A percentile compares a stretch with the other conserved stretches of the same genome.
phyloP scores from a whole-genome alignment of 2,888 invertebrate species.

The Prenolepis imparis region DNA sequence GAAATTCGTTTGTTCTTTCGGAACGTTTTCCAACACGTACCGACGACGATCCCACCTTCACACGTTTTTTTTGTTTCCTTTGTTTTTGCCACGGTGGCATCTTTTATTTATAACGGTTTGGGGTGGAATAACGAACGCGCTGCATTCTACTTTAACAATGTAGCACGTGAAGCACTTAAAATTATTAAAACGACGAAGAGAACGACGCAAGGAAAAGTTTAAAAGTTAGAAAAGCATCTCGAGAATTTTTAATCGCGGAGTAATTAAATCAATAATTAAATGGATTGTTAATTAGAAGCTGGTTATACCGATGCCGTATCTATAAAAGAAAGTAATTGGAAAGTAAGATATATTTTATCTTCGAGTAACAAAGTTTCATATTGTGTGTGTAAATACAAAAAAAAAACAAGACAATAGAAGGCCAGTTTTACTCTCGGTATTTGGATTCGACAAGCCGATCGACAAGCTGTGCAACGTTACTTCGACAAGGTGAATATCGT shows the following conservation, averaged over 20 bases:
- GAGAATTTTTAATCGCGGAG: conserved; percentile 10
- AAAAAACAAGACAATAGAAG: not conserved
- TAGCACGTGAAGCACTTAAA: conserved; percentile 25
- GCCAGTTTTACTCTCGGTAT: not conserved
- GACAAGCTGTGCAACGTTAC: not conserved
- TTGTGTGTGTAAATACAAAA: not conserved
- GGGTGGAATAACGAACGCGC: conserved; percentile 20
- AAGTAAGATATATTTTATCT: not conserved
- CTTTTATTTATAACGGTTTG: conserved; percentile 21
- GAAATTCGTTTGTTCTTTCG: conserved; percentile 39
- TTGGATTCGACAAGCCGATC: not conserved
- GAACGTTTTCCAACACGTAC: not conserved
- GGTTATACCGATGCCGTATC: not conserved
- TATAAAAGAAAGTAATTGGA: conserved; percentile 10
- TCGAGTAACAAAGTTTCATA: not conserved
- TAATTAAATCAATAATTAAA: conserved; percentile 23
- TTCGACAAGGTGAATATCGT: not conserved
- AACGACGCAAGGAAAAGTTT: not conserved
- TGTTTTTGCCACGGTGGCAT: not conserved
- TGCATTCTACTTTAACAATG: conserved; percentile 32
- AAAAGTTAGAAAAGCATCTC: not conserved
- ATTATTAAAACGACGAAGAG: conserved; percentile 15
- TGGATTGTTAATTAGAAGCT: not conserved
- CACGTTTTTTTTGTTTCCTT: not conserved
- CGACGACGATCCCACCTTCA: not conserved